These are phyloP conservation scores for Mirza zaza DNA, from an alignment of 2,113 vertebrate genomes.

Conservation along the genomic window DNA sequence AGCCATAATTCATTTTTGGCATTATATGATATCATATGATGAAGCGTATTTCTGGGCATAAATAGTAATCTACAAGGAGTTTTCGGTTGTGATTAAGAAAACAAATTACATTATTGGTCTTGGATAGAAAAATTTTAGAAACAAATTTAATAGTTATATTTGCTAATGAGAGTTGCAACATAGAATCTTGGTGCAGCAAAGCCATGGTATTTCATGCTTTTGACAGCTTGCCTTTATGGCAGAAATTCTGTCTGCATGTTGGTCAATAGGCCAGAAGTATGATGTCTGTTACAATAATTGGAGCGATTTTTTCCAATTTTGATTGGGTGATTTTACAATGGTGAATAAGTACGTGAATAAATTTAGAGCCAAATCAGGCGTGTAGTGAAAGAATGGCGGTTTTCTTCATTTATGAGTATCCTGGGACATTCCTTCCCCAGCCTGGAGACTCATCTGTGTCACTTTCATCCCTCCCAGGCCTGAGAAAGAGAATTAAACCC, in stretches of 20 bases:
- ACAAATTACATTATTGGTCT: not conserved
- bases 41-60: not conserved
- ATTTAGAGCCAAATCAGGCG: not conserved
- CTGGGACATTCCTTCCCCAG: not conserved
- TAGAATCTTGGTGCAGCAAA: not conserved
- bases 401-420: not conserved
- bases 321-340: not conserved
- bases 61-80: not conserved
- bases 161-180: not conserved
- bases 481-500: not conserved
- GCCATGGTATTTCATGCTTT: not conserved
- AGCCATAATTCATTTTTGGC: not conserved
- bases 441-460: not conserved
- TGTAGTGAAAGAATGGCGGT: not conserved
- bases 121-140: not conserved
- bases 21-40: not conserved
- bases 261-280: not conserved
- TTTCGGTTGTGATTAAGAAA: constrained; percentile 5
- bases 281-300: not conserved
- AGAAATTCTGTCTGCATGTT: not conserved
- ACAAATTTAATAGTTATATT: not conserved
- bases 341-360: not conserved
- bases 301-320: not conserved
- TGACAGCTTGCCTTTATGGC: not conserved
- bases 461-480: not conserved